Evolutionary conservation across 2,888 invertebrate species (phyloP), one percentile per base, ranked within the genome.

Genomic region (Heliconius cydno): DNA sequence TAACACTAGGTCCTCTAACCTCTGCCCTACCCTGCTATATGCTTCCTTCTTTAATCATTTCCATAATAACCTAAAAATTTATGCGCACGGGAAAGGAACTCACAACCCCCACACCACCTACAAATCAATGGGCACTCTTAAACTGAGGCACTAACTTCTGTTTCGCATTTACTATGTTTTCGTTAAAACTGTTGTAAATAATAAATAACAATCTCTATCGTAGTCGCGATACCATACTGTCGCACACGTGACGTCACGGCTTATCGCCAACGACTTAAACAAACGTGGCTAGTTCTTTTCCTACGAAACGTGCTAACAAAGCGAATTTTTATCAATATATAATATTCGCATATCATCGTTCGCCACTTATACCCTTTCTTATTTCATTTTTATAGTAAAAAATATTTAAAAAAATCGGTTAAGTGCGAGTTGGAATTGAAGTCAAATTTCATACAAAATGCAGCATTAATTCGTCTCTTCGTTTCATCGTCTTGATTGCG

Each of bases 241-340:
- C 68, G 66, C 57, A 25, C 46, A 6, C 13, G 7, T 77, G 77
- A 81, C 81, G 81, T 81, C 81, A 81, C 75, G 34, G 46, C 76
- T 81, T 79, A 81, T 81, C 81, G 73, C 71, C 65, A 73, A 52
- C 52, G 63, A 67, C 79, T 79, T 67, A 68, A 79, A 67, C 76
- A 79, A 77, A 77, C 74, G 74, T 79, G n/a, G 41, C 46, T 22
- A 68, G 78, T 74, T 75, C 72, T 77, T 81, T 81, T 81, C 81
- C 81, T 60, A 67, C 66, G 46, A 68, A 57, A 65, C 67, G 67
- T 68, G 75, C 65, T 75, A 66, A 75, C n/a, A 66, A 30, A 30
- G 28, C 46, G 46, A 66, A 6, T 25, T 65, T 75, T 75, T 75
- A 75, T 75, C 65, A 75, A 30, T 41, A n/a, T 41, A 30, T 75